Percentiles rank a stretch among this genome's conserved stretches.
Evolutionary conservation across 2,888 invertebrate genomes (phyloP).

Genomic region (Watsonalla cultraria): DNA sequence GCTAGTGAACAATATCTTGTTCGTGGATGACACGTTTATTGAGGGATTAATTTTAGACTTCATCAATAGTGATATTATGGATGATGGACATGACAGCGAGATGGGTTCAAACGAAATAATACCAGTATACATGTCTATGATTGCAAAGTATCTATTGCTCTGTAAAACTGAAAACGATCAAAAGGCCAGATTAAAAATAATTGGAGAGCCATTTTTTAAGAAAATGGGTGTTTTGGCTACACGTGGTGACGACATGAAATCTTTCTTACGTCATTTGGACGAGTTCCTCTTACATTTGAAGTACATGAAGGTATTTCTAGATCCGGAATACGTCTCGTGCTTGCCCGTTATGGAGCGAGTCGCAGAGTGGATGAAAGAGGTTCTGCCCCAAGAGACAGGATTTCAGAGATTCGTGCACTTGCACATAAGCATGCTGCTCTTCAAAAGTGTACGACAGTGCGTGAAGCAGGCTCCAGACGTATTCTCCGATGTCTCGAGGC

Average conservation of each 20-base stretch:
- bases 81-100: background rate
- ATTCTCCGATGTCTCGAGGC: conserved; percentile 26
- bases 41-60: conserved; percentile 20
- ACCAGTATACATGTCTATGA: conserved; percentile 29
- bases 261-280: conserved; percentile 13
- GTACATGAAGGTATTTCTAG: conserved; percentile 39
- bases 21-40: conserved; percentile 24
- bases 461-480: conserved; percentile 30
- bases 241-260: conserved; percentile 4
- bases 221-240: conserved; percentile 19
- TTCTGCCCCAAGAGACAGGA: conserved; percentile 37
- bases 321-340: conserved; percentile 30
- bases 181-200: conserved; percentile 21
- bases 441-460: conserved; percentile 37
- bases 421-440: conserved; percentile 48
- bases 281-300: conserved; percentile 30
- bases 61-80: conserved; percentile 13
- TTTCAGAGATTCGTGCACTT: conserved; percentile 33
- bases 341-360: conserved; percentile 38
- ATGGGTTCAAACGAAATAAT: background rate
- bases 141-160: conserved; percentile 41
- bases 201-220: conserved; percentile 35
- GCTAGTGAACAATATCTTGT: conserved; percentile 28
- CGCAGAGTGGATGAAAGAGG: conserved; percentile 26
- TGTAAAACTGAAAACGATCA: conserved; percentile 29